Evolutionary conservation across 2,888 invertebrate species (phyloP).

Genomic region (Drosophila hamatofila): DNA sequence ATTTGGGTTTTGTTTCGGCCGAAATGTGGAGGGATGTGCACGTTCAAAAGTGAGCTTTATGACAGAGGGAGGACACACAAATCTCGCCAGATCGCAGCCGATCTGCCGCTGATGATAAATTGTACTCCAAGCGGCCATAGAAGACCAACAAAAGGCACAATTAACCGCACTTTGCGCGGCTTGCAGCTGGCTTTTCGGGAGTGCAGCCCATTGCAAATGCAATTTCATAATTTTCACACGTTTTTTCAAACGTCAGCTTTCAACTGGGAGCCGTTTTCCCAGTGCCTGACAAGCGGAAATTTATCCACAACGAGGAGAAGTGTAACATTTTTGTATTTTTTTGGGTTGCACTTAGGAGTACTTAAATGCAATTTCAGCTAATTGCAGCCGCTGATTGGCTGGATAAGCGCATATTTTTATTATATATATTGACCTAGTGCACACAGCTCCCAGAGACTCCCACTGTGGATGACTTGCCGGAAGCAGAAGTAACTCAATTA

Average conservation of each 20-base stretch:
- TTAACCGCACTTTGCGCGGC: constrained; percentile 37
- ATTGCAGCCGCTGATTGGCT: constrained; percentile 62
- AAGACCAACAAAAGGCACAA: constrained; percentile 56
- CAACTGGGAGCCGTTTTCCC: constrained; percentile 45
- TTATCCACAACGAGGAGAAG: constrained; percentile 46
- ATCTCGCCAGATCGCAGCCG: constrained; percentile 65
- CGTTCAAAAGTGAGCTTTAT: constrained; percentile 53
- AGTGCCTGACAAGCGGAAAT: constrained; percentile 71
- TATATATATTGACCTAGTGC: constrained; percentile 36
- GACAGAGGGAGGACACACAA: constrained; percentile 72
- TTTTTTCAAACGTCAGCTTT: constrained; percentile 58
- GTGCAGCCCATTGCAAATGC: constrained; percentile 57
- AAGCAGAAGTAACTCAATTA: constrained; percentile 29
- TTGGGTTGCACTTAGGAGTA: constrained; percentile 54
- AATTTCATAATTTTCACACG: constrained; percentile 77
- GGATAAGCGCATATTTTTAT: constrained; percentile 52
- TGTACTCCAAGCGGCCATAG: constrained; percentile 25
- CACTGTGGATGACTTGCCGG: constrained; percentile 60
- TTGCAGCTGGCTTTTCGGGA: constrained; percentile 58
- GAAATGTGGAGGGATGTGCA: constrained; percentile 40
- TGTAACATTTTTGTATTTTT: constrained; percentile 35
- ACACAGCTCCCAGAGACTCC: constrained; percentile 14
- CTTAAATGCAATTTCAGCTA: constrained; percentile 72
- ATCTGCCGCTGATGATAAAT: constrained; percentile 56
- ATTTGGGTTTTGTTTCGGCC: constrained; percentile 46